Base-by-base conservation (phyloP, 2,113 vertebrate genomes). In the Lepus europaeus region DNA sequence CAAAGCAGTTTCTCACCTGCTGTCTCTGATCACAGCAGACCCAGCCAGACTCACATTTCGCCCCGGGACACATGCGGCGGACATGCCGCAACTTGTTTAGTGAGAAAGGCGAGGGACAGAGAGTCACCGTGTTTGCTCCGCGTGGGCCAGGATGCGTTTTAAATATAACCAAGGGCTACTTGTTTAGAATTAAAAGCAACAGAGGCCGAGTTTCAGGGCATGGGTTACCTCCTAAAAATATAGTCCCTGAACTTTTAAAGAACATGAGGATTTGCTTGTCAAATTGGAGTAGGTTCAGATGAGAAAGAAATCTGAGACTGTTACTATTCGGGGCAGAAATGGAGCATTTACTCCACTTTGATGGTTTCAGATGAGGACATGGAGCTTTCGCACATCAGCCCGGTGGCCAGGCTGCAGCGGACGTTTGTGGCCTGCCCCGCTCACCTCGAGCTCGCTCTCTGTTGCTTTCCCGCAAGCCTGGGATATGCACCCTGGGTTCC, bases 191-290 rank as follows among this genome's bases (percentile, higher is more conserved):
- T 86, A 93, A 89, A 94, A 94, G 82, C 85, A 77, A 3, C 66
- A 91, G 80, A 93, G 86, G 33, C 59, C 39, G 89, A 78, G 61
- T 91, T 97, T 81, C 27, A 74, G 91, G 89, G 45, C 82, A 88
- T 51, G 95, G 91, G 73, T 82, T 86, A 2, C 31, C 90, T 84
- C 95, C 96, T 96, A 97, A 97, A 97, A 97, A 96, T 97, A 96
- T 6, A 87, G 9, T 56, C 64, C 16, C 70, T n/a, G 70, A 93
- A 78, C 78, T 87, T 95, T 81, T 84, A 86, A 91, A 94, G 74
- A 96, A 93, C 64, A 10, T 72, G 10, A 51, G 69, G 85, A 83
- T 90, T 77, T 59, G 68, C 76, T 81, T 91, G 87, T 94, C 64
- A 94, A 77, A 66, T 17, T 45, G 68, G 87, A 86, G 69, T 73